phyloP scores from a whole-genome alignment of 2,113 vertebrate species.

The Typhlomys cinereus region DNA sequence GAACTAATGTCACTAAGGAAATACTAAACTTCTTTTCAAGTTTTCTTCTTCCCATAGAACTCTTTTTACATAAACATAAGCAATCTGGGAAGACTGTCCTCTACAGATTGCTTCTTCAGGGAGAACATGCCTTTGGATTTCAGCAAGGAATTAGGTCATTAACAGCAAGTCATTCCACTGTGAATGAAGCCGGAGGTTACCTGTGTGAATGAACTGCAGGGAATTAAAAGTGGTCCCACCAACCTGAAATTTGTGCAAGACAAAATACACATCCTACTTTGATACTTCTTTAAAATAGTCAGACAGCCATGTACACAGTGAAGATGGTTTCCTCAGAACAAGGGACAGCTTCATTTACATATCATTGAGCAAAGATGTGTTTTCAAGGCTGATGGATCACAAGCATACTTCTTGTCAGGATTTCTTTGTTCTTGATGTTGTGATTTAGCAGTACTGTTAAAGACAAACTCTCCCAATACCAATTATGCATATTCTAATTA shows the following conservation, averaged over 20 bases:
- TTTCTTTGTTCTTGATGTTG: conserved; percentile 20
- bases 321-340: background rate
- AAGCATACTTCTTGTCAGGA: background rate
- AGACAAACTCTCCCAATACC: background rate
- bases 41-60: background rate
- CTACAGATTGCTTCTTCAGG: background rate
- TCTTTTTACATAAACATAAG: conserved; percentile 22
- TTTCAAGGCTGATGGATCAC: conserved; percentile 35
- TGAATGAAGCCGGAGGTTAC: background rate
- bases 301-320: background rate
- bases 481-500: background rate
- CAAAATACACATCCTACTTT: background rate
- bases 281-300: background rate
- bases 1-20: background rate
- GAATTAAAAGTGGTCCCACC: background rate
- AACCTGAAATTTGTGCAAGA: background rate
- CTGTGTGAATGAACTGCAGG: background rate
- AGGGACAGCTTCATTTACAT: background rate
- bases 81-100: background rate
- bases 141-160: conserved; percentile 35
- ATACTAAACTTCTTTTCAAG: conserved; percentile 38
- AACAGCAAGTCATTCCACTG: conserved; percentile 19
- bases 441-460: background rate
- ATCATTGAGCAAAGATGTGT: conserved; percentile 19
- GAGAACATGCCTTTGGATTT: conserved; percentile 6